Conservation (phyloP, 2,113 vertebrate species). For the Microtus montanus region DNA sequence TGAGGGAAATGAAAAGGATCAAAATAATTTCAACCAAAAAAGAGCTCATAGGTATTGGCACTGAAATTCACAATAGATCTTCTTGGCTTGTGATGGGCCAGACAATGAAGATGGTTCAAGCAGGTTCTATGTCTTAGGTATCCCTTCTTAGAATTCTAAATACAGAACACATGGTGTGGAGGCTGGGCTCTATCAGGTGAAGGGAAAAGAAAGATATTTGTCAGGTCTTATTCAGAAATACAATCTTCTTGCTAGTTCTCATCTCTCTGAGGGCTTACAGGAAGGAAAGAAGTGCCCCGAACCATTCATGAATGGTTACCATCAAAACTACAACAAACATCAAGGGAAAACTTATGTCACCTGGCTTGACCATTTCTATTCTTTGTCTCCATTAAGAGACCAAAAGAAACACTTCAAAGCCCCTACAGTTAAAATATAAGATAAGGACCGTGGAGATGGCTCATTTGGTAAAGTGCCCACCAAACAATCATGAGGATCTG, state of each 20-base stretch:
- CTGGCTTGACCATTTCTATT: neutral
- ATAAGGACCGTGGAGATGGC: neutral
- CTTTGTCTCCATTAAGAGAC: neutral
- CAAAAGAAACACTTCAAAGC: neutral
- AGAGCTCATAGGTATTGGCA: neutral
- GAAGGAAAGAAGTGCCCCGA: neutral
- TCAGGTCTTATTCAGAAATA: neutral
- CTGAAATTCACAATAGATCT: neutral
- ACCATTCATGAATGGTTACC: neutral
- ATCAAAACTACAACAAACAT: neutral
- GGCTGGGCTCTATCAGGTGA: neutral
- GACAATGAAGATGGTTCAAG: neutral
- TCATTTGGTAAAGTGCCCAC: neutral
- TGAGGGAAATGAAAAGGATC: neutral
- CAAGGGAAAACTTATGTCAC: neutral
- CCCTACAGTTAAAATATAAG: neutral
- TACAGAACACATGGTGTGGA: neutral
- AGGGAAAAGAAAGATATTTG: neutral
- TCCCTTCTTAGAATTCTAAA: neutral
- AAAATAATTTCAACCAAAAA: neutral
- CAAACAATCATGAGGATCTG: neutral
- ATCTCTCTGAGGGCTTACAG: neutral
- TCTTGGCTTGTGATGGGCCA: neutral
- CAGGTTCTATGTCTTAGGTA: neutral
- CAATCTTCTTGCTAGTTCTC: neutral